phyloP scores from a whole-genome alignment of 2,113 vertebrate genomes.

The Scytalopus superciliaris region DNA sequence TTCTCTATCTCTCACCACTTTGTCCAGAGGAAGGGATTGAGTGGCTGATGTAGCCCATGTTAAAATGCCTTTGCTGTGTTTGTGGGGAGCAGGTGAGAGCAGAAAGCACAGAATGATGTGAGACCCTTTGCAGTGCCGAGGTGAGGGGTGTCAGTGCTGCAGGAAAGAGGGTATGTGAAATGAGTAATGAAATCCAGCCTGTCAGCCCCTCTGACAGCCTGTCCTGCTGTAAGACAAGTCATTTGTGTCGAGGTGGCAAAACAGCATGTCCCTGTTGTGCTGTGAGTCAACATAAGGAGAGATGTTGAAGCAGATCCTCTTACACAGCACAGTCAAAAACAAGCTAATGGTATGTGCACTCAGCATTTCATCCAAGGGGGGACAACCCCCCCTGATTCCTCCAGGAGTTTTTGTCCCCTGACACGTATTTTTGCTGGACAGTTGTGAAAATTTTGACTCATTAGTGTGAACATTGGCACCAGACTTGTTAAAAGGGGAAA shows the following conservation, averaged over 20 bases:
- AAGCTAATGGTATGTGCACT: not conserved
- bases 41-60: not conserved
- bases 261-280: not conserved
- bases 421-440: not conserved
- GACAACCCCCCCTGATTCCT: not conserved
- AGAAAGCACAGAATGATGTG: not conserved
- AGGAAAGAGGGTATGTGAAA: not conserved
- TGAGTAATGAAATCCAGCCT: not conserved
- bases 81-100: not conserved
- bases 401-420: not conserved
- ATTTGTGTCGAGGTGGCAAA: not conserved
- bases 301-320: not conserved
- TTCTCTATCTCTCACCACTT: not conserved
- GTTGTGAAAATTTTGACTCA: not conserved
- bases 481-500: not conserved
- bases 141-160: not conserved
- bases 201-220: not conserved
- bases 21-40: not conserved
- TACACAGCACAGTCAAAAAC: not conserved
- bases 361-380: not conserved
- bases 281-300: not conserved
- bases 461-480: not conserved
- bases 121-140: not conserved
- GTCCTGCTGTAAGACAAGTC: not conserved
- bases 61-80: not conserved